Base-by-base conservation (phyloP, 2,113 vertebrate species). In the Silurus meridionalis region DNA sequence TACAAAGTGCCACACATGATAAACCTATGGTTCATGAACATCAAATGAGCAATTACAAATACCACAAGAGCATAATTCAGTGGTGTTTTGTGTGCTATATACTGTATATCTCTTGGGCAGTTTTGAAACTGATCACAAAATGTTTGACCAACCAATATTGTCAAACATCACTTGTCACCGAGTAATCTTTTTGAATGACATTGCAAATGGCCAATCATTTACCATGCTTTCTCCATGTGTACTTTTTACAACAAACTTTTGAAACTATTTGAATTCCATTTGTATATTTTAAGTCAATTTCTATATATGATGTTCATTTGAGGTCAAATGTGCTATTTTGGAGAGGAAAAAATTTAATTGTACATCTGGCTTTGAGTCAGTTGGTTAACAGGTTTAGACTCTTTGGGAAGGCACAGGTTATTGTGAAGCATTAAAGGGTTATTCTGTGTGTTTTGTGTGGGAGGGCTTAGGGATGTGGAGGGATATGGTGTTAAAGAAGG, bases 401-500 rank as follows among this genome's bases (percentile, higher is more conserved):
- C 46, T 74, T 10, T 5, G 46, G 37, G 46, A 74, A 50, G 9
- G 9, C 19, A 14, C 50, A 55, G 52, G 69, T 28, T 23, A 53
- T 5, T 57, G 52, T 66, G 25, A 15, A 14, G 50, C 4, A 19
- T 55, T 55, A 21, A 83, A 28, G 75, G 1, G 10, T 84, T 86
- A 80, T 15, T 46, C 64, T 52, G 17, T 63, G 85, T 82, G 86
- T 60, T 60, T 80, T 50, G 64, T 52, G 13, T 60, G 46, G 14
- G 64, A 37, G 28, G 7, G 28, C 52, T 60, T 55, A 21, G 52
- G 37, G 28, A 17, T 60, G 79, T 53, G 17, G 46, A 72, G 85
- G 67, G 37, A 61, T 80, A 58, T 74, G 74, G 25, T 78, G 69
- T 67, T 78, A 82, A 77, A 80, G 28, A 75, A 74, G 85, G 58